These are phyloP conservation scores for Barbus barbus DNA, from an alignment of 2,113 vertebrate species.

Conservation along the genomic window DNA sequence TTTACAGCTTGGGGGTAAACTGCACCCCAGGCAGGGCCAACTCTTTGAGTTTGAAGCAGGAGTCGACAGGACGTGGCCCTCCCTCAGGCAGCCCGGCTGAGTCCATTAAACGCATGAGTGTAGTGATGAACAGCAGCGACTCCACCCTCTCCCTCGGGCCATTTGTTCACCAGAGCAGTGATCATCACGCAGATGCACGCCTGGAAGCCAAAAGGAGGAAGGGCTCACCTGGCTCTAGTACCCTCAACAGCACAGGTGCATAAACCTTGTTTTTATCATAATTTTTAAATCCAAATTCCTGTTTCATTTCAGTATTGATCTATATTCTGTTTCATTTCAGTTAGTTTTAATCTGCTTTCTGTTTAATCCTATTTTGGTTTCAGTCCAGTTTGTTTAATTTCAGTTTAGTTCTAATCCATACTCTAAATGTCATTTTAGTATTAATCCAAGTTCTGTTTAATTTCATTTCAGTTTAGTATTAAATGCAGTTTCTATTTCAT, in stretches of 20 bases:
- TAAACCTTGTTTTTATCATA: background rate
- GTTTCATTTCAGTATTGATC: background rate
- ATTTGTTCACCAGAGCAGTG: slow-evolving; percentile 87
- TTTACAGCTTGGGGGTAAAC: slow-evolving; percentile 84
- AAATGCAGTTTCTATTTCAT: too few relatives aligned
- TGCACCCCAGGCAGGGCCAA: slow-evolving; percentile 85
- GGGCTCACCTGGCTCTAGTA: slow-evolving; percentile 82
- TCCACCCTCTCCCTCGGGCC: slow-evolving; percentile 96
- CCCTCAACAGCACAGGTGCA: slow-evolving; percentile 70
- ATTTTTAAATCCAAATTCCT: background rate
- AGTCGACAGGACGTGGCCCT: slow-evolving; percentile 85
- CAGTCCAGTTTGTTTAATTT: background rate
- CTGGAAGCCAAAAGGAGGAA: slow-evolving; percentile 93
- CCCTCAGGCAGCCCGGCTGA: slow-evolving; percentile 87
- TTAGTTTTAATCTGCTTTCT: background rate
- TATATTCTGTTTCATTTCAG: background rate
- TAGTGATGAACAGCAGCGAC: slow-evolving; percentile 96
- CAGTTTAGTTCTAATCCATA: background rate
- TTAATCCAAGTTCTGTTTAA: too few relatives aligned
- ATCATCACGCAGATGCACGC: slow-evolving; percentile 87
- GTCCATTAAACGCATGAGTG: slow-evolving; percentile 97
- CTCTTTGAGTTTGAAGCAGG: slow-evolving; percentile 86
- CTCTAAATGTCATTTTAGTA: background rate
- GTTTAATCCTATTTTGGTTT: background rate
- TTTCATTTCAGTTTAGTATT: too few relatives aligned